Evolutionary conservation across 1,140 invertebrate species (phyloP), one percentile per base, ranked within the genome.

Genomic region (Drosophila bifasciata): DNA sequence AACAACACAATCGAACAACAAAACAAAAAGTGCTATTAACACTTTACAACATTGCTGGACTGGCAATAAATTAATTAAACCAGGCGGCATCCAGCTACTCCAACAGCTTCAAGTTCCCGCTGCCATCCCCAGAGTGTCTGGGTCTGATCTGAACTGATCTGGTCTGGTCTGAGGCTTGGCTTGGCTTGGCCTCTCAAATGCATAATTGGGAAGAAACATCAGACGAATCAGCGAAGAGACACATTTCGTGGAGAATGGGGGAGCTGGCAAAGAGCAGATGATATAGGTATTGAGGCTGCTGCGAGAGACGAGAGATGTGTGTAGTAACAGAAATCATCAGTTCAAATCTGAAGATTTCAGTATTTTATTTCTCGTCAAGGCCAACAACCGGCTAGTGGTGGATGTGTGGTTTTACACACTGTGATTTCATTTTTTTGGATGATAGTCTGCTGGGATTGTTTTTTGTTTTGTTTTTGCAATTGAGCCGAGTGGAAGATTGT

Each of bases 61-160:
- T 58, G 72, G 76, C 68, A 80, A 85, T 85, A 77, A 85, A 86
- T 85, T 80, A 85, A 86, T 86, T 80, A 85, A 85, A 62, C 53
- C 69, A 76, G 77, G 68, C 73, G 77, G 68, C 70, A 21, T 53
- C 48, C 46, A 66, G 48, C 57, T 45, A 36, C 49, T 60, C 41
- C 44, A 61, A n/a, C 17, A 9, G 28, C 28, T 46, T 36, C 49
- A 63, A 36, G 21, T 16, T 9, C 6, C 16, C 39, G 16, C 15
- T 1, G 16, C 16, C n/a, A n/a, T 6, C 16, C 1, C 21, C n/a
- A 48, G 21, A 28, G 28, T 36, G 32, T 36, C 28, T 32, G 28
- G 28, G 19, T 5, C 19, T 23, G n/a, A n/a, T n/a, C n/a, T n/a
- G n/a, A n/a, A n/a, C n/a, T n/a, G n/a, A n/a, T 9, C 28, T 32